Conservation (phyloP, 2,113 vertebrate genomes). For the Platanista minor region DNA sequence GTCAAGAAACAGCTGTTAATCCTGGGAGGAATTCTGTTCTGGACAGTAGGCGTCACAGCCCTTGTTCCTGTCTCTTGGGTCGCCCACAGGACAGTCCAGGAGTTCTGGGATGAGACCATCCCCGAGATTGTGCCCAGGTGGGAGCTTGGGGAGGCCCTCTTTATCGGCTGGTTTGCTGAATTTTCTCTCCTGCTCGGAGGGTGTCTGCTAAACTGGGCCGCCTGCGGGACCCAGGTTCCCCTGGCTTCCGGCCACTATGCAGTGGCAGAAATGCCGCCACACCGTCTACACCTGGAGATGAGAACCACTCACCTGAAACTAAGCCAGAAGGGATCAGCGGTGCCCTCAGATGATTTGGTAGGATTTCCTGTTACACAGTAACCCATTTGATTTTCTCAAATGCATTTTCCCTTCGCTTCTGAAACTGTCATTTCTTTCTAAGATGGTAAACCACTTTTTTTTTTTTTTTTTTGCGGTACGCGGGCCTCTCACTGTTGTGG, state of each 20-base stretch:
- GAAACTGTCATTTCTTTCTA: background rate
- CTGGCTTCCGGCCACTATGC: background rate
- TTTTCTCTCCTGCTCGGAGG: constrained; percentile 90
- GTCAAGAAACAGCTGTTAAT: constrained; percentile 85
- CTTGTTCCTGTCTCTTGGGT: constrained; percentile 90
- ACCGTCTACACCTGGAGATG: constrained; percentile 45
- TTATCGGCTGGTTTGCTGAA: constrained; percentile 93
- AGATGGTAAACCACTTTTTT: background rate
- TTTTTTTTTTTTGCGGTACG: no score
- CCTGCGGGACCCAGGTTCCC: constrained; percentile 54
- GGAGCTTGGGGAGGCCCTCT: constrained; percentile 95
- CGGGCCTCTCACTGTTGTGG: no score
- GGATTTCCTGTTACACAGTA: background rate
- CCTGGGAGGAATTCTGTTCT: constrained; percentile 84
- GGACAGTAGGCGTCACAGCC: constrained; percentile 86
- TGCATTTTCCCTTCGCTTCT: background rate
- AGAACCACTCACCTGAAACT: constrained; percentile 7
- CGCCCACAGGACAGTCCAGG: constrained; percentile 89
- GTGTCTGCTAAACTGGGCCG: constrained; percentile 83
- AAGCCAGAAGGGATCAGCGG: background rate
- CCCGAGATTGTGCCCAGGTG: constrained; percentile 94
- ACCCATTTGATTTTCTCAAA: background rate
- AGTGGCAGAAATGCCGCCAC: constrained; percentile 48
- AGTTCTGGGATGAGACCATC: constrained; percentile 91
- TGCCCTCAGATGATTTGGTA: background rate